These are phyloP conservation scores for Netelia inedita DNA, from an alignment of 2,888 invertebrate genomes.

Conservation along the genomic window DNA sequence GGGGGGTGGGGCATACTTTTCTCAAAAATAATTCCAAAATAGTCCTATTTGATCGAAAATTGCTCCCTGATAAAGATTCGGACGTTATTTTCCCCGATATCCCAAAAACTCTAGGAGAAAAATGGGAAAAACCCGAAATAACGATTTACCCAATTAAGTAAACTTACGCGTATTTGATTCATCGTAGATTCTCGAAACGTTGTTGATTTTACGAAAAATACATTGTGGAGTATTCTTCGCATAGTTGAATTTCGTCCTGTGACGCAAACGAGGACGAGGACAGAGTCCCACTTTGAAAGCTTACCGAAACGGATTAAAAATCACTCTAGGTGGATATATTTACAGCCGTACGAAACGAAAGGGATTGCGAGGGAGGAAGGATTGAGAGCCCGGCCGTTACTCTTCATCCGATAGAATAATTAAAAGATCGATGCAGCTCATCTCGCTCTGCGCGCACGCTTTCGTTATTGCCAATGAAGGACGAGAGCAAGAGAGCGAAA, in stretches of 20 bases:
- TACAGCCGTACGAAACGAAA: conserved; percentile 65
- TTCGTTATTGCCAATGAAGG: conserved; percentile 22
- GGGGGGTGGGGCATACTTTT: too few relatives aligned
- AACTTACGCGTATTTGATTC: not conserved
- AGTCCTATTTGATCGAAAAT: too few relatives aligned
- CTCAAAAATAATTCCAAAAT: too few relatives aligned
- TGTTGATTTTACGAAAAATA: conserved; percentile 16
- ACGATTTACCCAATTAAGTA: not conserved
- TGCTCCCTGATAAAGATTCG: too few relatives aligned
- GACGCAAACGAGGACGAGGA: conserved; percentile 21
- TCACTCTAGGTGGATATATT: conserved; percentile 73
- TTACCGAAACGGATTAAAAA: conserved; percentile 74
- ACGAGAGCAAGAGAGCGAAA: not conserved
- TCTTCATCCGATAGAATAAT: conserved; percentile 75
- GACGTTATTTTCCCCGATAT: too few relatives aligned
- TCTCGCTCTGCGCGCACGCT: conserved; percentile 11
- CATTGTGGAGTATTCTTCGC: not conserved
- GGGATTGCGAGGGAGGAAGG: conserved; percentile 25
- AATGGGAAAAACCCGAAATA: too few relatives aligned
- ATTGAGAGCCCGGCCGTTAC: conserved; percentile 44
- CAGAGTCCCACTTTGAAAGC: conserved; percentile 14
- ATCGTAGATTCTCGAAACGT: not conserved
- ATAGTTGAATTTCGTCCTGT: not conserved
- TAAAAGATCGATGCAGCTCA: conserved; percentile 70
- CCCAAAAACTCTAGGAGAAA: too few relatives aligned